Evolutionary conservation across 1,140 invertebrate genomes (phyloP), one percentile per base, ranked within the genome.

Genomic region (Drosophila ogumai): DNA sequence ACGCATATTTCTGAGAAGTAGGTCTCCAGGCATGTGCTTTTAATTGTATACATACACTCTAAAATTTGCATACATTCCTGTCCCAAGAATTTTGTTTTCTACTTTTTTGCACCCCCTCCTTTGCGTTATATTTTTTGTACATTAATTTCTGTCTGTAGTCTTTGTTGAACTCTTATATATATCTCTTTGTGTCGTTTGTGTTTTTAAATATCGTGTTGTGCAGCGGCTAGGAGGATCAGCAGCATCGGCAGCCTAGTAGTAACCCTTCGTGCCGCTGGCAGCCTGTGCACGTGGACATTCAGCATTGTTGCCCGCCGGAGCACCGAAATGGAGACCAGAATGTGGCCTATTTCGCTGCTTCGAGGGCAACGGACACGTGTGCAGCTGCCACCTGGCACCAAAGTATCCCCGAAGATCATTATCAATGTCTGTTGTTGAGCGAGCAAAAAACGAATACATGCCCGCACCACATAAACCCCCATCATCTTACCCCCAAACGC

Each of bases 51-150:
- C 66, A 72, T 72, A 73, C 66, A 72, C 31, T 72, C 50, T 59
- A 43, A 55, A 79, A 79, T 79, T 79, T 79, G 76, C 77, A 82
- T 82, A 82, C 81, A 82, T 82, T 82, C 81, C 81, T 82, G 79
- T 75, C 81, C 79, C 75, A 67, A 79, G 57, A 65, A 65, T 65
- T 76, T 81, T 75, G 32, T 46, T 79, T 71, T 61, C 28, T 40
- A 19, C 52, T 17, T 63, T 56, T 57, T 55, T 55, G 34, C 34
- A 38, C 49, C 19, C 50, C 43, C 25, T 34, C 43, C 57, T 43
- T 28, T 59, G 34, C 40, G 47, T 52, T 75, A 32, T 40, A 22
- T 34, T 52, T 50, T 69, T 67, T 71, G 69, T 73, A 73, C 28
- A 73, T 73, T 73, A 73, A 58, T 72, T 72, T 59, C 41, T 47